These are phyloP conservation scores for Oxygymnocypris stewartii DNA, from an alignment of 2,113 vertebrate species.

Conservation along the genomic window DNA sequence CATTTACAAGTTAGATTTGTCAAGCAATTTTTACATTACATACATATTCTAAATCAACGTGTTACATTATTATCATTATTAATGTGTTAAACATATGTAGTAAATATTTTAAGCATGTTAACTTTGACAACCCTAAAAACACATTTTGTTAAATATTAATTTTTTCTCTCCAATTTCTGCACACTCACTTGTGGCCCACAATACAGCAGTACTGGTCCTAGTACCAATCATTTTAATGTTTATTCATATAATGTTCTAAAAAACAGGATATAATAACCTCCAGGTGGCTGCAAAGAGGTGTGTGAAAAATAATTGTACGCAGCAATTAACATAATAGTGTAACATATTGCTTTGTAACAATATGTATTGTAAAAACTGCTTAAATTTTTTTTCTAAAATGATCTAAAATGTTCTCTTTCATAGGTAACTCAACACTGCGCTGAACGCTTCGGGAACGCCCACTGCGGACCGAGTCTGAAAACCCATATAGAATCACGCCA, in stretches of 20 bases:
- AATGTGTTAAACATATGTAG: background rate
- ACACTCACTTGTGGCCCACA: background rate
- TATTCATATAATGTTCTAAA: background rate
- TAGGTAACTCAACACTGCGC: too few species aligned
- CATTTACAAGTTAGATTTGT: background rate
- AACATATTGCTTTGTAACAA: too few species aligned
- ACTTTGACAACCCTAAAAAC: background rate
- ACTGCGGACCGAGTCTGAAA: too few species aligned
- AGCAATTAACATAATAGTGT: too few species aligned
- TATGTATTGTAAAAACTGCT: too few species aligned
- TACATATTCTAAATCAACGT: background rate
- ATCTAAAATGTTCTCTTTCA: too few species aligned
- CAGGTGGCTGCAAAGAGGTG: too few species aligned
- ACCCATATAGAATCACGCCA: too few species aligned
- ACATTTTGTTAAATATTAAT: background rate
- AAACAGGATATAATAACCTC: too few species aligned
- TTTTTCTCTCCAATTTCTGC: background rate
- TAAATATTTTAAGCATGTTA: background rate
- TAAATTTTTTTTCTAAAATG: too few species aligned
- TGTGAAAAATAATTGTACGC: too few species aligned
- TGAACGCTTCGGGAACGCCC: too few species aligned
- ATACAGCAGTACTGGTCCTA: background rate
- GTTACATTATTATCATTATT: background rate
- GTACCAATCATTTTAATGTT: background rate
- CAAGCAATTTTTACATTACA: background rate